phyloP scores from a whole-genome alignment of 1,140 invertebrate species.

The Drosophila bocqueti region DNA sequence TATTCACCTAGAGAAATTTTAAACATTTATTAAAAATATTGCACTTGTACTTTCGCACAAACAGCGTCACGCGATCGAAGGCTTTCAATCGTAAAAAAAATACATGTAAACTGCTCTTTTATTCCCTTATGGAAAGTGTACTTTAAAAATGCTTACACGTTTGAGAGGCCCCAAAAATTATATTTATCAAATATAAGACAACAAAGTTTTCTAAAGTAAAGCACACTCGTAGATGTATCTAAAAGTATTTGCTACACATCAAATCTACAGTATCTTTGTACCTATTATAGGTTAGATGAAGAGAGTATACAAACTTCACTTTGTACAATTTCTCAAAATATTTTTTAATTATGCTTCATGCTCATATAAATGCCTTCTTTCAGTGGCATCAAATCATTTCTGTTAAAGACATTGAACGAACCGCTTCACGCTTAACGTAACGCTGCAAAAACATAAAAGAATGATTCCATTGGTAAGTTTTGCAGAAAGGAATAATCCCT shows the following conservation, averaged over 20 bases:
- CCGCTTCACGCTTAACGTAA: neutral
- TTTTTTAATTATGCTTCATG: conserved; percentile 19
- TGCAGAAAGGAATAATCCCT: no score
- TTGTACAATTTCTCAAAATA: neutral
- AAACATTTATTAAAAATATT: conserved; percentile 37
- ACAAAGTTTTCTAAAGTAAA: no score
- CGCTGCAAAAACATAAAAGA: neutral
- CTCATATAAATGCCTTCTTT: conserved; percentile 41
- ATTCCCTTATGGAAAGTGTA: conserved; percentile 1
- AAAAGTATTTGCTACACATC: neutral
- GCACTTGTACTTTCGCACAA: conserved; percentile 15
- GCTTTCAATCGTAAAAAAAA: conserved; percentile 44
- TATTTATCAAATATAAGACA: neutral
- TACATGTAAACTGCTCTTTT: conserved; percentile 5
- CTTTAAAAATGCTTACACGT: neutral
- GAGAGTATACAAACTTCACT: conserved; percentile 5
- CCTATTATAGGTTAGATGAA: neutral
- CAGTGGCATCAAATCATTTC: conserved; percentile 21
- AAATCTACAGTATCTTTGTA: no score
- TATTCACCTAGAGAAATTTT: conserved; percentile 49
- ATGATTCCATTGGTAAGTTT: conserved; percentile 35
- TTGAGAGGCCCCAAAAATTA: neutral
- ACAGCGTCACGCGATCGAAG: conserved; percentile 31
- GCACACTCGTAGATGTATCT: neutral
- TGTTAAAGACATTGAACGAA: conserved; percentile 24